Conservation (phyloP, 2,797 vertebrate species). For the Coranthus polyacanthus region DNA sequence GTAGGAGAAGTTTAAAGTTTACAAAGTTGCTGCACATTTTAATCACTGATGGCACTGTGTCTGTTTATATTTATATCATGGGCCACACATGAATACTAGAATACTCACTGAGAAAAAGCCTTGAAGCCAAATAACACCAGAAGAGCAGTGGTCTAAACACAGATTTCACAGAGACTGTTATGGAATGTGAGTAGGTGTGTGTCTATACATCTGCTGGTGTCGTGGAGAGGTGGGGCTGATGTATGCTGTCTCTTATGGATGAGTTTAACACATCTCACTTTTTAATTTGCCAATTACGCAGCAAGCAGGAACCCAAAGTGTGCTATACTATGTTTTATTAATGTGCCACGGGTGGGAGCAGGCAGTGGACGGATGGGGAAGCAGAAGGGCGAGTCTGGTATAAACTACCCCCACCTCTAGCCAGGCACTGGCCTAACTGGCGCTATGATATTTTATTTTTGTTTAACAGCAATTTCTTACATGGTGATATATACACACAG, state of each 20-base stretch:
- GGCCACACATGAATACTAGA: conserved; percentile 33
- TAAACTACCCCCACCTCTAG: conserved; percentile 62
- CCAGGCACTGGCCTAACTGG: conserved; percentile 84
- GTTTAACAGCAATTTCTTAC: conserved; percentile 80
- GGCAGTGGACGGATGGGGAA: conserved; percentile 10
- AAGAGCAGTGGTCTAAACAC: conserved; percentile 53
- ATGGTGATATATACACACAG: conserved; percentile 42
- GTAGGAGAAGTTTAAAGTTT: conserved; percentile 18
- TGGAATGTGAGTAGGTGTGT: conserved; percentile 27
- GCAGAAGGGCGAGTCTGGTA: background rate
- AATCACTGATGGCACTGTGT: conserved; percentile 31
- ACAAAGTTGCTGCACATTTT: conserved; percentile 15
- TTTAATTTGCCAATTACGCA: conserved; percentile 98
- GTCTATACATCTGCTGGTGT: conserved; percentile 21
- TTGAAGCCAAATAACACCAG: conserved; percentile 53
- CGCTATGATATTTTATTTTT: conserved; percentile 84
- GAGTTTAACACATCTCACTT: conserved; percentile 89
- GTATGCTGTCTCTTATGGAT: conserved; percentile 85
- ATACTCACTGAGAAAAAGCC: conserved; percentile 58
- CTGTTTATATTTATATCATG: conserved; percentile 56
- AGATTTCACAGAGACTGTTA: conserved; percentile 35
- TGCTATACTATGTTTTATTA: conserved; percentile 93
- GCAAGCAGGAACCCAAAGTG: conserved; percentile 86
- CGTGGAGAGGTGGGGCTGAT: conserved; percentile 55
- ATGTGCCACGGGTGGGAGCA: conserved; percentile 80